Conservation (phyloP, 2,888 invertebrate genomes). For the Eupeodes luniger region DNA sequence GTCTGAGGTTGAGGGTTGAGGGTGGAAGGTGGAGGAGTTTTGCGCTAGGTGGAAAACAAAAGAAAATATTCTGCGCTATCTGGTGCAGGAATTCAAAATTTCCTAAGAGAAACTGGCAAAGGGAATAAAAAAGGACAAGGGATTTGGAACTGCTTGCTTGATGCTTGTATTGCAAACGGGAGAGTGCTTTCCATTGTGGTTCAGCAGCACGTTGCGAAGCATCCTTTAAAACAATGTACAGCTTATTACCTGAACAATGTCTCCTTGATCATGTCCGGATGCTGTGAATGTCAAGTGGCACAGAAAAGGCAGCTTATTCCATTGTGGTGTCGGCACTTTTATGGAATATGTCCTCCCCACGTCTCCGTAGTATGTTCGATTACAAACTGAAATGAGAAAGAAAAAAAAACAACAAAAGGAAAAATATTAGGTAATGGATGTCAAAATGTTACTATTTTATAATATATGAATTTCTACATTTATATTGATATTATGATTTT, state of each 20-base stretch:
- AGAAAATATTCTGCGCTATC: conserved; percentile 58
- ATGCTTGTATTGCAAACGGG: background rate
- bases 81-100: conserved; percentile 54
- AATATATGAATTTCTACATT: too few relatives aligned
- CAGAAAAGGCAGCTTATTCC: conserved; percentile 92
- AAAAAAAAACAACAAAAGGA: background rate
- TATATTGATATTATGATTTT: too few relatives aligned
- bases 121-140: background rate
- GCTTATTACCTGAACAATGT: conserved; percentile 90
- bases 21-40: background rate
- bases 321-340: conserved; percentile 89
- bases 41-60: conserved; percentile 45
- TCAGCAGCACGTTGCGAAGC: conserved; percentile 54
- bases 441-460: background rate
- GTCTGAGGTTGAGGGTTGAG: background rate
- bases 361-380: conserved; percentile 95
- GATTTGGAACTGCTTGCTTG: background rate
- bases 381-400: conserved; percentile 87
- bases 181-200: conserved; percentile 42
- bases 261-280: conserved; percentile 94
- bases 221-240: conserved; percentile 73
- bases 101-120: background rate
- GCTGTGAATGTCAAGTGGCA: conserved; percentile 97
- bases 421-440: background rate
- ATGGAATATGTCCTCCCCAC: conserved; percentile 92